These are phyloP conservation scores for Meriones unguiculatus DNA, from an alignment of 2,113 vertebrate species.

Conservation along the genomic window DNA sequence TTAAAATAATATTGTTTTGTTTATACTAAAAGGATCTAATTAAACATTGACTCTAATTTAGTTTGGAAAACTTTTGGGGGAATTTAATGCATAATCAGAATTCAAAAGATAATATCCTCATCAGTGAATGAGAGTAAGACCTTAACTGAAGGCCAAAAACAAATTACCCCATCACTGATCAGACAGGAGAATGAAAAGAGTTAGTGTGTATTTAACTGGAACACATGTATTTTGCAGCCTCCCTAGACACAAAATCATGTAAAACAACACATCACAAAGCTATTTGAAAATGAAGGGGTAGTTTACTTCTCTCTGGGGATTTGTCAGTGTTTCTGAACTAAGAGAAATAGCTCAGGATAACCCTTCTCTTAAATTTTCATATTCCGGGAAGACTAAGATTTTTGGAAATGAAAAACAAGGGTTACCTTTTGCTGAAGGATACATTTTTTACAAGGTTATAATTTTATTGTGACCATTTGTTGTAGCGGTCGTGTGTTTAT, in stretches of 20 bases:
- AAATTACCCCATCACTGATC: slow-evolving; percentile 60
- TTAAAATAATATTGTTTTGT: slow-evolving; percentile 55
- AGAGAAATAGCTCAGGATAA: slow-evolving; percentile 18
- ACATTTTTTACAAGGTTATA: slow-evolving; percentile 21
- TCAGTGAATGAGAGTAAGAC: slow-evolving; percentile 57
- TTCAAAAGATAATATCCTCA: slow-evolving; percentile 65
- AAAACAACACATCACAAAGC: slow-evolving; percentile 62
- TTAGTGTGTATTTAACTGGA: slow-evolving; percentile 77
- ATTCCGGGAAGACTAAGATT: slow-evolving; percentile 7
- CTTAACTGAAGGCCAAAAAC: slow-evolving; percentile 67
- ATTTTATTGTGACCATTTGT: slow-evolving; percentile 35
- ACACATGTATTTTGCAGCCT: slow-evolving; percentile 58
- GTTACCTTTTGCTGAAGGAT: neutral
- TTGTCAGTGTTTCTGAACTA: slow-evolving; percentile 17
- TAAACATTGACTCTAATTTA: slow-evolving; percentile 56
- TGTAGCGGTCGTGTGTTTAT: slow-evolving; percentile 31
- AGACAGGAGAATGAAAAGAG: slow-evolving; percentile 67
- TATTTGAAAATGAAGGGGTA: slow-evolving; percentile 69
- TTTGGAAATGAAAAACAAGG: slow-evolving; percentile 17
- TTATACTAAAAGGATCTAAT: slow-evolving; percentile 33
- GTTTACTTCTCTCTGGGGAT: slow-evolving; percentile 52
- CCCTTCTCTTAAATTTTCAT: neutral
- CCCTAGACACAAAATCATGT: slow-evolving; percentile 75
- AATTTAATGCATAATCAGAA: slow-evolving; percentile 64
- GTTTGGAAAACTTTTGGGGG: slow-evolving; percentile 19